A percentile compares a stretch with the other conserved stretches of the same genome.
Evolutionary conservation across 2,888 invertebrate genomes (phyloP).

Genomic region (Drosophila multiciliata): DNA sequence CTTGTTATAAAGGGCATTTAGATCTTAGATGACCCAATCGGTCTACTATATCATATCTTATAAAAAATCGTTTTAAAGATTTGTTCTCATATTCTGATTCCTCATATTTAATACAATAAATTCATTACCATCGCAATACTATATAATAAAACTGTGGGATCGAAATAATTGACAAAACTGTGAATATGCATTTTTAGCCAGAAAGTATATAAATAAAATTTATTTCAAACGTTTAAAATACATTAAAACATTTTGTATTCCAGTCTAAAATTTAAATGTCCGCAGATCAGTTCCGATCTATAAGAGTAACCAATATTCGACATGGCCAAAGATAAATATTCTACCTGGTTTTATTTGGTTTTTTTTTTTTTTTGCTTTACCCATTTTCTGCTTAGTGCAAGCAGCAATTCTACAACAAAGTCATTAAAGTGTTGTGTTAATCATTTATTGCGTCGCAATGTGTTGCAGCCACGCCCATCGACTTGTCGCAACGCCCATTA

Average conservation of each 20-base stretch:
- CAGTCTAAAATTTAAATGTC: not conserved
- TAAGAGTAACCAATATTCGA: not conserved
- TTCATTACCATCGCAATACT: not conserved
- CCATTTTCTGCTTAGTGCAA: slow-evolving; percentile 49
- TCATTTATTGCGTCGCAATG: slow-evolving; percentile 71
- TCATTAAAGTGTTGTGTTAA: slow-evolving; percentile 74
- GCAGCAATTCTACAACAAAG: slow-evolving; percentile 73
- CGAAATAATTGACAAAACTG: not conserved
- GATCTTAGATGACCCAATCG: too few species aligned
- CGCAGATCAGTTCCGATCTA: not conserved
- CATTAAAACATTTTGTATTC: not conserved
- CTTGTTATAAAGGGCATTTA: too few species aligned
- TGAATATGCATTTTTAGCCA: not conserved
- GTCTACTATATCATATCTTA: too few species aligned
- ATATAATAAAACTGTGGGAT: not conserved
- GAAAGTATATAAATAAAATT: not conserved
- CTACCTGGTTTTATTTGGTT: not conserved
- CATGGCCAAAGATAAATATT: not conserved
- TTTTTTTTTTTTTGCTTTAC: slow-evolving; percentile 19
- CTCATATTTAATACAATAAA: not conserved
- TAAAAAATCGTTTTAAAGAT: too few species aligned
- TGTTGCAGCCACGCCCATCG: slow-evolving; percentile 59
- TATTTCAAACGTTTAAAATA: not conserved
- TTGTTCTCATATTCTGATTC: too few species aligned
- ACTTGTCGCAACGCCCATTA: slow-evolving; percentile 46